Base-by-base conservation (phyloP, 2,113 vertebrate species). In the Lonchura striata region DNA sequence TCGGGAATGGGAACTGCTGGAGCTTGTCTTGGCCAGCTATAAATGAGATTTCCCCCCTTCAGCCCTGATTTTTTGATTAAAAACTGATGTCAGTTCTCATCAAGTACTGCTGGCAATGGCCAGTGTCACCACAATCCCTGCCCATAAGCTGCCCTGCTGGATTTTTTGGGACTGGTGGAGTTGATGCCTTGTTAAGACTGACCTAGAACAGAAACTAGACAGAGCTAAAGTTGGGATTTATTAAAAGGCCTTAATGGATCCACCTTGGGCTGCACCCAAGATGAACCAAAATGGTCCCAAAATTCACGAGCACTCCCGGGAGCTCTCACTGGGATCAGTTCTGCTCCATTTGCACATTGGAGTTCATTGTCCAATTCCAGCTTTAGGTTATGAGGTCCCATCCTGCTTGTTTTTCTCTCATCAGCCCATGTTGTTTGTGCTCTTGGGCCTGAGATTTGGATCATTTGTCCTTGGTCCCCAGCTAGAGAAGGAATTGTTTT, bases 201-300 rank as follows among this genome's bases (percentile, higher is more conserved):
- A 1, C 3, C n/a, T 8, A 24, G 22, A 35, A 24, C 14, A 24
- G 56, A 35, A 22, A 2, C 56, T 4, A 5, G 22, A 11, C 10
- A 11, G 22, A 23, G 22, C 0, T 24, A 57, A 35, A 57, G 22
- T 1, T 15, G 22, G 56, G 33, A 24, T 57, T 57, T 24, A 35
- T 57, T 57, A 21, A 1, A 1, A 33, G 19, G 53, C 42, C 42
- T 44, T 17, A 16, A 19, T 18, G 42, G 53, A 21, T 56, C 31
- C 31, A 33, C 12, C 2, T 13, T 21, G 53, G 31, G 13, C 20
- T 56, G 4, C 9, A 56, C 54, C 54, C 5, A 4, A n/a, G 20
- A 2, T 56, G 31, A 56, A n/a, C 31, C 2, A 22, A n/a, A 33
- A 56, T 22, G 31, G 42, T 44, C 16, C 3, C 42, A 44, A 44